A percentile compares a stretch with the other conserved stretches of the same genome.
Conservation (phyloP, 2,797 vertebrate species). For the Eremophila alpestris region DNA sequence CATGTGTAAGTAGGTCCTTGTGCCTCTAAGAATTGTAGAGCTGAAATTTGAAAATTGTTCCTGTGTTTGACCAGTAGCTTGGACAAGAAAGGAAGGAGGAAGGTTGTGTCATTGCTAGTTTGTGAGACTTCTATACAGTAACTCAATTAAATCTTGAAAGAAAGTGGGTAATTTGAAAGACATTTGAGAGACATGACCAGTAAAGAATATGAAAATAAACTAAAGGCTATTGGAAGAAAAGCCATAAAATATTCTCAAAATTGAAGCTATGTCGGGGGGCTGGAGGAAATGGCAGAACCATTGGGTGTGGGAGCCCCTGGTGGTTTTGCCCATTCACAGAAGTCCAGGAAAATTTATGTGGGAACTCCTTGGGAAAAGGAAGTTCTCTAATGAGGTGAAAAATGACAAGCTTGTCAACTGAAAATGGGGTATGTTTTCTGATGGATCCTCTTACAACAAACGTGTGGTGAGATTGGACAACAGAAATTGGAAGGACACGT, state of each 20-base stretch:
- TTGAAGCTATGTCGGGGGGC: rapidly evolving
- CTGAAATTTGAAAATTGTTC: neutral
- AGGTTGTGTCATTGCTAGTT: neutral
- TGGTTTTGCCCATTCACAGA: neutral
- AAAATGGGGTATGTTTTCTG: neutral
- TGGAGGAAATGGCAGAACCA: neutral
- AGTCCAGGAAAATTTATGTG: neutral
- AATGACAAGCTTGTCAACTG: rapidly evolving
- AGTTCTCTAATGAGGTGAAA: neutral
- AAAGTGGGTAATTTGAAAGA: neutral
- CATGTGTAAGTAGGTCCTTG: neutral
- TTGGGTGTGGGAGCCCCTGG: neutral
- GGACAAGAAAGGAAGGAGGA: neutral
- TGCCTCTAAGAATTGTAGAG: neutral
- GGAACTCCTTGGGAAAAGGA: neutral
- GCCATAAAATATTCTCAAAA: neutral
- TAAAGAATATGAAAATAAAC: neutral
- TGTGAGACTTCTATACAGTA: neutral
- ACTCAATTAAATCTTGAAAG: neutral
- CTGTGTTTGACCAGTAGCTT: neutral
- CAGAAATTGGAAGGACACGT: rapidly evolving
- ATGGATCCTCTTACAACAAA: neutral
- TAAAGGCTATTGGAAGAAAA: neutral
- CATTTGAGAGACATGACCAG: neutral
- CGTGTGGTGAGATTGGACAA: neutral